These are phyloP conservation scores for Athene noctua DNA, from an alignment of 2,113 vertebrate genomes.

Conservation along the genomic window DNA sequence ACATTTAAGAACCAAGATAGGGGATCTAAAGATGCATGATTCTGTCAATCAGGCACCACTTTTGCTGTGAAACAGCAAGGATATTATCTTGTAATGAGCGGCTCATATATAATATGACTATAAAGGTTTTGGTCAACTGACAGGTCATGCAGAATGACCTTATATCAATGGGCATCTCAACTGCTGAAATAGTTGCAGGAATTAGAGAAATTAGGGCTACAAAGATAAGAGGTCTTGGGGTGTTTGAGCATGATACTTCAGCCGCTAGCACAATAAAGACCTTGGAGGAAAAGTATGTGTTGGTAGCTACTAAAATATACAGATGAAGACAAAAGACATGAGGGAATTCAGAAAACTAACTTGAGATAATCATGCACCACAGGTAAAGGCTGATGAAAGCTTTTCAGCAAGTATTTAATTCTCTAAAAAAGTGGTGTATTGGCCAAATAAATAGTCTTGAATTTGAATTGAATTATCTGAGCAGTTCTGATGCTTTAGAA, in stretches of 20 bases:
- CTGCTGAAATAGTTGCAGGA: neutral
- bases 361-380: neutral
- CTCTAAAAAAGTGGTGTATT: neutral
- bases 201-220: neutral
- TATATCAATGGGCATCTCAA: neutral
- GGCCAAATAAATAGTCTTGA: neutral
- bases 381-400: neutral
- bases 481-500: neutral
- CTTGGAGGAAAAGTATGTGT: neutral
- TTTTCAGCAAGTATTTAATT: neutral
- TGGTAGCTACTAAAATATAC: neutral
- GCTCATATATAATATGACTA: neutral
- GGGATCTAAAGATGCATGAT: neutral
- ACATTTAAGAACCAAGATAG: neutral
- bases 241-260: neutral
- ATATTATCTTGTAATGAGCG: neutral
- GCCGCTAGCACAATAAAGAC: neutral
- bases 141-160: neutral
- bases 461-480: neutral
- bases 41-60: neutral
- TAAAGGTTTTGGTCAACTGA: neutral
- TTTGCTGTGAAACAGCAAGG: neutral
- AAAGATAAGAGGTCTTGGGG: neutral
- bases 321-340: neutral
- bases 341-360: neutral